Percentiles rank a stretch among this genome's conserved stretches.
Conservation (phyloP, 2,113 vertebrate genomes). For the Toxotes jaculatrix region DNA sequence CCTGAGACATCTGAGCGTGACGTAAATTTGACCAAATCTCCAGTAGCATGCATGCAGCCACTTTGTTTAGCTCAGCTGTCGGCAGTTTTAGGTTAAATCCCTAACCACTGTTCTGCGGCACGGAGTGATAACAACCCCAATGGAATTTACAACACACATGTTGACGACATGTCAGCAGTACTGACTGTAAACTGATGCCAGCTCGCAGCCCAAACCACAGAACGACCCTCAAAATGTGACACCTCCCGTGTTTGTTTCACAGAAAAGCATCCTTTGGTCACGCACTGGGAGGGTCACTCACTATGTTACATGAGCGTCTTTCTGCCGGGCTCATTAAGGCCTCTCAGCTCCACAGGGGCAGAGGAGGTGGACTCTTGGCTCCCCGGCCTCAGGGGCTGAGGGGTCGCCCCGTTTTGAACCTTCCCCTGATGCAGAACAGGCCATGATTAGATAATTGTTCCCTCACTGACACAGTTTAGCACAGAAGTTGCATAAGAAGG, state of each 20-base stretch:
- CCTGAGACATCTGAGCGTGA: background rate
- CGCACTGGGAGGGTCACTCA: background rate
- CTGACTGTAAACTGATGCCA: background rate
- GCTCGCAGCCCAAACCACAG: conserved; percentile 15
- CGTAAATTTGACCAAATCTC: background rate
- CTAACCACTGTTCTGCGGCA: background rate
- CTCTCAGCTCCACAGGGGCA: background rate
- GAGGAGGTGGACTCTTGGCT: conserved; percentile 3
- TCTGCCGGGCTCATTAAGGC: background rate
- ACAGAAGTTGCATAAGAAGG: conserved; percentile 38
- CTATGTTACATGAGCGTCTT: conserved; percentile 17
- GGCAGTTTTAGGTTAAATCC: conserved; percentile 8
- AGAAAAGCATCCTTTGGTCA: background rate
- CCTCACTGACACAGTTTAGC: conserved; percentile 45
- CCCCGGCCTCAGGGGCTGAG: background rate
- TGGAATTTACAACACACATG: conserved; percentile 36
- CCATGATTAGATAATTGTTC: conserved; percentile 49
- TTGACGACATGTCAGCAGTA: conserved; percentile 23
- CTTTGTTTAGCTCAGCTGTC: conserved; percentile 23
- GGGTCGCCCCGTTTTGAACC: conserved; percentile 24
- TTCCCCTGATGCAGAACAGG: conserved; percentile 23
- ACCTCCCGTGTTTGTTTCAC: background rate
- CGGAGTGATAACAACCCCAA: conserved; percentile 2
- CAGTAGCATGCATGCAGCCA: background rate
- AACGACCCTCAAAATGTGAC: background rate